Conservation (phyloP, 2,888 invertebrate species). For the Mythimna impura region DNA sequence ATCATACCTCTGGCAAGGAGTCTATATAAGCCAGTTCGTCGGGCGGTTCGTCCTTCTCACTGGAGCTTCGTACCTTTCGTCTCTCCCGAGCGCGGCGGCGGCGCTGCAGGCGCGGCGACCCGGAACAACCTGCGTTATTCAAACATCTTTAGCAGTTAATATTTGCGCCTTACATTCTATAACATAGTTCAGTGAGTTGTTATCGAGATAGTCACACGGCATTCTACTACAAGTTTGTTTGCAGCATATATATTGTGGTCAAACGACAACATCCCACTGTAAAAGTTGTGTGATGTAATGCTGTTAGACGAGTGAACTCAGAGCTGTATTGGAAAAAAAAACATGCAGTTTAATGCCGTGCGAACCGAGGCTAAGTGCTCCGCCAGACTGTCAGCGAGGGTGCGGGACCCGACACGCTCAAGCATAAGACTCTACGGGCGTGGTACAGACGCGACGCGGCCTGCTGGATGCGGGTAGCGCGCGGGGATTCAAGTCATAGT, state of each 20-base stretch:
- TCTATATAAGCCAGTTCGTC: slow-evolving; percentile 95
- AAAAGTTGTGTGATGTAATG: too few relatives aligned
- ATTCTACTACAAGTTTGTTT: too few relatives aligned
- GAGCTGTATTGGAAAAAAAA: too few relatives aligned
- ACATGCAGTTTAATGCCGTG: too few relatives aligned
- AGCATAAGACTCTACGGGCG: too few relatives aligned
- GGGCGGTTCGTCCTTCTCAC: slow-evolving; percentile 85
- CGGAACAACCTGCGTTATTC: slow-evolving; percentile 89
- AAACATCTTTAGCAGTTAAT: neutral
- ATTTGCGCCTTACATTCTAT: neutral
- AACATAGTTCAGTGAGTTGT: neutral
- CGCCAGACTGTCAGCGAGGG: neutral
- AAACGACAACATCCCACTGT: too few relatives aligned
- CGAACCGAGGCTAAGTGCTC: too few relatives aligned
- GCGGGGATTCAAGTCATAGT: too few relatives aligned
- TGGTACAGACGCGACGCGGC: too few relatives aligned
- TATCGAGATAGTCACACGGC: neutral
- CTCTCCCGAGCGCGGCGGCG: slow-evolving; percentile 91
- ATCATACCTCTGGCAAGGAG: slow-evolving; percentile 94
- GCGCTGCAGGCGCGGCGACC: slow-evolving; percentile 95
- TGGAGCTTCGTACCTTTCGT: slow-evolving; percentile 81
- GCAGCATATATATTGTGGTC: too few relatives aligned
- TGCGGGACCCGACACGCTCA: neutral
- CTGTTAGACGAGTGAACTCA: too few relatives aligned
- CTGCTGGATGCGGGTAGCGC: too few relatives aligned